Base-by-base conservation (phyloP, 1,140 invertebrate genomes). In the Oncopodura yosiiana region DNA sequence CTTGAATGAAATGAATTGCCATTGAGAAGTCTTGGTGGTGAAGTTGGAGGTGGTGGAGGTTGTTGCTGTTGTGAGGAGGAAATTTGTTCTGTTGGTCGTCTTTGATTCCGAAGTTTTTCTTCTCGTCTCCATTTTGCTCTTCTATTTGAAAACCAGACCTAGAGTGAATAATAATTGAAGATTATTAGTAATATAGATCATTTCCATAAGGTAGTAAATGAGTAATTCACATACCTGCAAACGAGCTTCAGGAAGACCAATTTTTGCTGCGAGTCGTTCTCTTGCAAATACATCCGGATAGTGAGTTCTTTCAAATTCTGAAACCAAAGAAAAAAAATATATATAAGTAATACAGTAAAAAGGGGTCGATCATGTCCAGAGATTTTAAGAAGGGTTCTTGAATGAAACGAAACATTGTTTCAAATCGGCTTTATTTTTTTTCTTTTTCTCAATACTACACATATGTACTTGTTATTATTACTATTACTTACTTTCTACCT, bases 61-160 rank as follows among this genome's bases (percentile, higher is more conserved):
- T 62, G 61, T 21, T 54, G 53, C 3, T 61, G 56, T 24, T 59
- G 59, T 4, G 65, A 53, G 16, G 56, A 34, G 19, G 12, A 46
- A 38, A 26, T 46, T 48, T 49, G 64, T 69, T 62, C 61, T 49
- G 51, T 42, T 61, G 67, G 73, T 60, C 86, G 78, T 49, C 88
- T 70, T 71, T 94, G 91, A 65, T 88, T 93, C 27, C 92, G 79
- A 29, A 97, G 74, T 70, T 99, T 99, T 70, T 98, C 94, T 70
- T 99, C 94, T 3, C 95, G 78, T 41, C 94, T 79, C 92, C 93
- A 98, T 77, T 99, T 99, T 57, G 94, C 95, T 43, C 95, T 80
- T 46, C 94, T 81, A 74, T 98, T 98, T 39, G 90, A 94, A 75
- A 97, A 99, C 94, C 94, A 98, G 27, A 94, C 90, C 42, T 34